These are phyloP conservation scores for Chironomus riparius DNA, from an alignment of 2,888 invertebrate species.

Conservation along the genomic window DNA sequence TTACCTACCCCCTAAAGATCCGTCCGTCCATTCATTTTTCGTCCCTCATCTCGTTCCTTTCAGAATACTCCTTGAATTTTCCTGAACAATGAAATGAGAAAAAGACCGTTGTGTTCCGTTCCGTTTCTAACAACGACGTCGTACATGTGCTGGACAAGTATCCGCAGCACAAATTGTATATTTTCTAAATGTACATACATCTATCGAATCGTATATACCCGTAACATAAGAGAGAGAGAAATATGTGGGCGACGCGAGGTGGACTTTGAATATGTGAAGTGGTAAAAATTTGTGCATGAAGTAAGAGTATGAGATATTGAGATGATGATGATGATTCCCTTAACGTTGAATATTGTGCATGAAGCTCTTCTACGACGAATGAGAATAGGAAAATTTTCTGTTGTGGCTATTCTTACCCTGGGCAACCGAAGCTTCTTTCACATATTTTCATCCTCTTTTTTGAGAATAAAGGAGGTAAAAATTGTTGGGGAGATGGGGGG, in stretches of 20 bases:
- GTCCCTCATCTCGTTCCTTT: not conserved
- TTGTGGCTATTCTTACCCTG: constrained; percentile 17
- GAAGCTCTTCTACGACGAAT: not conserved
- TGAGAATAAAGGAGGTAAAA: not conserved
- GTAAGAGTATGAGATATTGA: not conserved
- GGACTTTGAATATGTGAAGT: not conserved
- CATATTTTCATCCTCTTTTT: not conserved
- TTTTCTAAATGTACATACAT: not conserved
- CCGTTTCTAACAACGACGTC: constrained; percentile 26
- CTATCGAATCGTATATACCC: not conserved
- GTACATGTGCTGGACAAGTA: constrained; percentile 27
- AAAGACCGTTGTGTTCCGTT: constrained; percentile 6
- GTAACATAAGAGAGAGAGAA: not conserved
- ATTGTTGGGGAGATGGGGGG: not conserved
- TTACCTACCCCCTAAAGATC: not conserved
- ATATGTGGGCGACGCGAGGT: not conserved
- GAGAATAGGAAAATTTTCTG: constrained; percentile 22
- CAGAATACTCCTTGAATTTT: constrained; percentile 21
- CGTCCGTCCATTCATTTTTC: not conserved
- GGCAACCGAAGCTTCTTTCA: not conserved
- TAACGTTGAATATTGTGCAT: not conserved
- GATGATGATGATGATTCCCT: not conserved
- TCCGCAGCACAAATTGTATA: constrained; percentile 12
- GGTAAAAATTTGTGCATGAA: not conserved
- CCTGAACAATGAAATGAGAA: constrained; percentile 9